Evolutionary conservation across 2,888 invertebrate genomes (phyloP), one percentile per base, ranked within the genome.

Genomic region (Apamea epomidion): DNA sequence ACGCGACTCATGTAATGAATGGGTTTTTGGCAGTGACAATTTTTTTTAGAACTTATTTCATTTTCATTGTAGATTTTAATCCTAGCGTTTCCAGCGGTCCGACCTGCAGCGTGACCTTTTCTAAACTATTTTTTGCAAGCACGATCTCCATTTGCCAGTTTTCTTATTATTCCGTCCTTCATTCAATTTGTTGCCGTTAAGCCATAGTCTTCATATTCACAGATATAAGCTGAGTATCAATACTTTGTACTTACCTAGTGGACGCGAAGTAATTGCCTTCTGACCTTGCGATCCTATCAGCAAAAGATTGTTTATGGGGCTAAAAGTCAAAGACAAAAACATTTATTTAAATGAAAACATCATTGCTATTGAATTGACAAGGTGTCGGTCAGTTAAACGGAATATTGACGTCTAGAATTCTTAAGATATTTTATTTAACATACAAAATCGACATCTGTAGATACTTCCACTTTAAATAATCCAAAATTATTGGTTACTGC

Each of bases 241-340:
- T 54, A 54, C 18, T 48, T 42, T 42, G 12, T 21, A 45, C 7
- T 48, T 76, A 42, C 45, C 25, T 69, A 54, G 29, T 82, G 18
- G 62, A 54, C 16, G 21, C 12, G 25, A 48, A 76, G 54, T 69
- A 76, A 82, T 76, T 69, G 60, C 45, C 62, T 48, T 29, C 45
- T 76, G 76, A 48, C 82, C 82, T 68, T 51, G 76, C 45, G 32
- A 37, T 82, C 54, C 51, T 69, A 81, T 81, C 76, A 69, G 32
- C n/a, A 54, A 62, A 68, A 82, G 7, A 81, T 76, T 54, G 51
- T 76, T 54, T 54, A 48, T 69, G 68, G 51, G 25, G 51, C 37
- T 82, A 81, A 29, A 58, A 54, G 82, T 81, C 82, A 68, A 45
- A 68, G 32, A n/a, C 67, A 29, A 54, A 72, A 72, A 18, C 45